These are phyloP conservation scores for Colletes latitarsis DNA, from an alignment of 1,140 invertebrate species.

Conservation along the genomic window DNA sequence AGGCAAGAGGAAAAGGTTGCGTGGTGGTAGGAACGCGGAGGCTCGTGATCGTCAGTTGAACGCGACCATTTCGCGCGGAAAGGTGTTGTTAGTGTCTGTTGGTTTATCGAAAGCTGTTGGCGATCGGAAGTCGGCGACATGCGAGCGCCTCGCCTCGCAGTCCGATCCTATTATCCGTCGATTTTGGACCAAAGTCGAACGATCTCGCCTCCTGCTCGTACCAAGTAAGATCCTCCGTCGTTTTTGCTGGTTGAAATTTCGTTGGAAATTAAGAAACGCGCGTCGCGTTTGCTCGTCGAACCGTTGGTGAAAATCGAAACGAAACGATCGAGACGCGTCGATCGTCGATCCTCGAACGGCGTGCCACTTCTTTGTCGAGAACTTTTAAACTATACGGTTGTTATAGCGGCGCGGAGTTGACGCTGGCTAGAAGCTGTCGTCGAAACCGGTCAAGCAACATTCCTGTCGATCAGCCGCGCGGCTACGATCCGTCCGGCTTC, in stretches of 20 bases:
- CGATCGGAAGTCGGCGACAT: neutral
- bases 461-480: conserved; percentile 63
- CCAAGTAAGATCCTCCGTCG: neutral
- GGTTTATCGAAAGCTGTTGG: neutral
- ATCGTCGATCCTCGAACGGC: too few species aligned
- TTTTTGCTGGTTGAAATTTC: too few species aligned
- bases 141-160: neutral
- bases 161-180: neutral
- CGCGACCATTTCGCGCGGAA: conserved; percentile 9
- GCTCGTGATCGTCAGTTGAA: conserved; percentile 4
- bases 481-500: conserved; percentile 32
- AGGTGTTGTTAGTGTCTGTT: neutral
- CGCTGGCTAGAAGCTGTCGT: too few species aligned
- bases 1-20: conserved; percentile 37
- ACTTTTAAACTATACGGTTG: too few species aligned
- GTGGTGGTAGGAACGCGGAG: conserved; percentile 37
- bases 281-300: neutral
- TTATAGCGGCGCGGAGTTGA: too few species aligned
- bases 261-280: too few species aligned
- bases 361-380: too few species aligned
- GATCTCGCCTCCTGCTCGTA: neutral
- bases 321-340: too few species aligned
- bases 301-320: too few species aligned
- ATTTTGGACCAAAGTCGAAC: neutral
- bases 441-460: conserved; percentile 71